Evolutionary conservation across 2,113 vertebrate genomes (phyloP).

Genomic region (Peromyscus leucopus): DNA sequence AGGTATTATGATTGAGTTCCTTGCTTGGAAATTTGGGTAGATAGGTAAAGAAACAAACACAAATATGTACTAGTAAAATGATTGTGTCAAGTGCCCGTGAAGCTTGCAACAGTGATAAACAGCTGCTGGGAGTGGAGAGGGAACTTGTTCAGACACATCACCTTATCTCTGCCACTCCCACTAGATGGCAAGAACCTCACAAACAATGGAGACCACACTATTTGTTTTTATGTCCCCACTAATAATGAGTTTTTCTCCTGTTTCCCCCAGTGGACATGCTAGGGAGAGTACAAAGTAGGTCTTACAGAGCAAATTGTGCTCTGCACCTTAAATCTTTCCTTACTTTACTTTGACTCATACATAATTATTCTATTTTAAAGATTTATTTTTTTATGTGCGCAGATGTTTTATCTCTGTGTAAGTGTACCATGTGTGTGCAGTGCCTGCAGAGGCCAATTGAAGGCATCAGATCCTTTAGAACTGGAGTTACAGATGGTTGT

Average conservation of each 20-base stretch:
- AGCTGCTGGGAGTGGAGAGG: background rate
- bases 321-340: background rate
- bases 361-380: background rate
- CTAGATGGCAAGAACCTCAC: background rate
- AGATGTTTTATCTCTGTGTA: background rate
- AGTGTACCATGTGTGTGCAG: background rate
- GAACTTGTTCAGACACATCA: background rate
- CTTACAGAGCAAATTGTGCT: background rate
- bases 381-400: background rate
- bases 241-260: fast-evolving
- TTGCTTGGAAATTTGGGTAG: background rate
- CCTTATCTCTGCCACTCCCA: background rate
- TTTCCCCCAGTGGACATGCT: background rate
- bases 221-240: background rate
- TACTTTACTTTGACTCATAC: background rate
- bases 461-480: background rate
- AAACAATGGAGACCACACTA: background rate
- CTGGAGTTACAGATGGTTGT: background rate
- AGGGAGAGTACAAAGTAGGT: background rate
- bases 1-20: background rate
- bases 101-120: background rate
- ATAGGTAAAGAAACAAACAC: background rate
- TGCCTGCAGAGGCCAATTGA: background rate
- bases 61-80: background rate
- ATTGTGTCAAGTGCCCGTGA: background rate